Evolutionary conservation across 2,888 invertebrate species (phyloP).

Genomic region (Matsumyia berberina): DNA sequence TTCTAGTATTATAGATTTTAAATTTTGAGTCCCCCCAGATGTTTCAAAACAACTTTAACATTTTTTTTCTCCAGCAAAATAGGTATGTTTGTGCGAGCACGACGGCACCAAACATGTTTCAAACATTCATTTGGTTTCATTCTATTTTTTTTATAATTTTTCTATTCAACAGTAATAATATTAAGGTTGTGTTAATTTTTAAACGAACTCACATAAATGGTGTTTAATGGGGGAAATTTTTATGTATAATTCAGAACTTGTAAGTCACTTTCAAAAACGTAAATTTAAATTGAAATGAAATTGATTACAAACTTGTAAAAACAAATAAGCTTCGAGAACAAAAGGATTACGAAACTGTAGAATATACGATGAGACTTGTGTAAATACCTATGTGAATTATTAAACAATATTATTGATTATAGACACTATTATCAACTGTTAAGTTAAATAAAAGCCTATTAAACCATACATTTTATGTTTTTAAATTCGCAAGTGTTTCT

Average conservation of each 20-base stretch:
- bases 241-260: conserved; percentile 41
- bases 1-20: conserved; percentile 78
- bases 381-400: conserved; percentile 74
- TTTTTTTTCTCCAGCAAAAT: conserved; percentile 17
- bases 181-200: conserved; percentile 70
- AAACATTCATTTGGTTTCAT: neutral
- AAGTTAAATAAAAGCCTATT: conserved; percentile 73
- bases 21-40: conserved; percentile 38
- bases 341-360: conserved; percentile 40
- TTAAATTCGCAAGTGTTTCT: neutral
- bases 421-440: conserved; percentile 72
- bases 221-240: conserved; percentile 24
- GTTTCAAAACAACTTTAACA: conserved; percentile 19
- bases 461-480: conserved; percentile 21
- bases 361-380: conserved; percentile 64
- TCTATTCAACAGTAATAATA: conserved; percentile 17
- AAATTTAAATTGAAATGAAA: neutral
- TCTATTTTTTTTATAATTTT: conserved; percentile 22
- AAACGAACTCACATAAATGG: conserved; percentile 19
- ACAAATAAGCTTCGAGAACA: conserved; percentile 14
- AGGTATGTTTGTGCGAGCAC: neutral
- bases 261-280: too few relatives aligned
- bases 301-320: conserved; percentile 22
- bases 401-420: conserved; percentile 64
- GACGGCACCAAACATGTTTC: neutral